Evolutionary conservation across 2,888 invertebrate genomes (phyloP), one percentile per base, ranked within the genome.

Genomic region (Temnothorax unifasciatus): DNA sequence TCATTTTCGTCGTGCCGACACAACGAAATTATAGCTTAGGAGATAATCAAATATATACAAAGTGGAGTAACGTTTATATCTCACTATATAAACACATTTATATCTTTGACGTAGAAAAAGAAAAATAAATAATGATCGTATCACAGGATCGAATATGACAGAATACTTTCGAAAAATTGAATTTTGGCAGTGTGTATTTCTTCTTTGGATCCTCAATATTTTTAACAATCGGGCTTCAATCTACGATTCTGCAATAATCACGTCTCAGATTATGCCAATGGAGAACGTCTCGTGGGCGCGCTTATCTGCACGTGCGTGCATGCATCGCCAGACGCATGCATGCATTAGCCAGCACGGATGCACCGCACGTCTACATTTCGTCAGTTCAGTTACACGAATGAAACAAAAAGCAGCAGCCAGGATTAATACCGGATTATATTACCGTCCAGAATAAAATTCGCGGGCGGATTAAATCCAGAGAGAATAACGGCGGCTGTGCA

Each of bases 401-500:
- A 57, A 34, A 34, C 34, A 34, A 34, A 76, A 66, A 63, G 8
- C 82, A 15, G 8, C 81, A 59, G 29, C 6, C 64, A 64, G 68
- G 77, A 84, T 87, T 86, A 86, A 87, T 82, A 75, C 52, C 41
- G 54, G 71, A 34, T 50, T 71, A 79, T 61, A 82, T 84, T 86
- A 61, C 57, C 57, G 54, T 69, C 38, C 54, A 21, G 77, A 54
- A 66, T 79, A 75, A 82, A 82, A 75, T 79, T 86, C 84, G 59
- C 82, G 54, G 41, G 38, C n/a, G 64, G 41, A 86, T 84, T 83
- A 86, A 86, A 82, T 68, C 41, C 77, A 44, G 54, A 47, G 47
- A n/a, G 64, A 50, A 61, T 52, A 52, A 38, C 38, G 34, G 57
- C 11, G 41, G 18, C 69, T 15, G 57, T 38, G 52, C 76, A 8